Percentiles rank a stretch among this genome's conserved stretches.
Conservation (phyloP, 2,888 invertebrate species). For the Galeopsomyia nigrocyanea region DNA sequence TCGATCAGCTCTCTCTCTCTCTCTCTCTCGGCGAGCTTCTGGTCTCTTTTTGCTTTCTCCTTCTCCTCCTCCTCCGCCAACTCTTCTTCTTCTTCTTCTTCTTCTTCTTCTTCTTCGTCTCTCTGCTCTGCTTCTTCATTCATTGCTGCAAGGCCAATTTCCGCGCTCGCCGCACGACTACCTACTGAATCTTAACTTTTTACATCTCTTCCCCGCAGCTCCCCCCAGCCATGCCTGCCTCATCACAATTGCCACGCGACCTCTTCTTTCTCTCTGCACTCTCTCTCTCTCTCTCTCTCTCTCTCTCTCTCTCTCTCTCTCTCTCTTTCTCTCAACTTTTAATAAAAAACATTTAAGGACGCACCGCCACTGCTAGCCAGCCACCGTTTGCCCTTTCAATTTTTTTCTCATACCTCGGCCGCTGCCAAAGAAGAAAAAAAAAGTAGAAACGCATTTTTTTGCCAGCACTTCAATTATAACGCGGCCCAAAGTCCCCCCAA, state of each 20-base stretch:
- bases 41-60: constrained; percentile 39
- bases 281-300: constrained; percentile 31
- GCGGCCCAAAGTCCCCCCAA: constrained; percentile 16
- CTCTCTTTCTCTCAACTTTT: constrained; percentile 29
- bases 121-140: constrained; percentile 25
- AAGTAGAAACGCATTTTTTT: constrained; percentile 32
- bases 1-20: constrained; percentile 8
- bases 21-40: constrained; percentile 25
- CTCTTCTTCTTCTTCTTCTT: constrained; percentile 27
- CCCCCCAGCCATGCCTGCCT: constrained; percentile 41
- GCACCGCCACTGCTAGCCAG: neutral
- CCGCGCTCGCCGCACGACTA: constrained; percentile 15
- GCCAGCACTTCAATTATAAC: constrained; percentile 42
- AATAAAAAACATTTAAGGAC: constrained; percentile 40
- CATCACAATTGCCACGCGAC: constrained; percentile 62
- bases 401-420: constrained; percentile 20
- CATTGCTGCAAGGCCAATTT: constrained; percentile 34
- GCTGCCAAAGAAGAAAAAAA: neutral
- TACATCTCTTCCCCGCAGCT: constrained; percentile 19
- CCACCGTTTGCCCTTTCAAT: constrained; percentile 32
- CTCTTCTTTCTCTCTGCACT: constrained; percentile 25
- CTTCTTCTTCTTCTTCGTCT: constrained; percentile 3
- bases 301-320: constrained; percentile 35
- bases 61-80: constrained; percentile 15
- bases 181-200: constrained; percentile 53